These are phyloP conservation scores for Hystrix cristata DNA, from an alignment of 2,113 vertebrate species.

Conservation along the genomic window DNA sequence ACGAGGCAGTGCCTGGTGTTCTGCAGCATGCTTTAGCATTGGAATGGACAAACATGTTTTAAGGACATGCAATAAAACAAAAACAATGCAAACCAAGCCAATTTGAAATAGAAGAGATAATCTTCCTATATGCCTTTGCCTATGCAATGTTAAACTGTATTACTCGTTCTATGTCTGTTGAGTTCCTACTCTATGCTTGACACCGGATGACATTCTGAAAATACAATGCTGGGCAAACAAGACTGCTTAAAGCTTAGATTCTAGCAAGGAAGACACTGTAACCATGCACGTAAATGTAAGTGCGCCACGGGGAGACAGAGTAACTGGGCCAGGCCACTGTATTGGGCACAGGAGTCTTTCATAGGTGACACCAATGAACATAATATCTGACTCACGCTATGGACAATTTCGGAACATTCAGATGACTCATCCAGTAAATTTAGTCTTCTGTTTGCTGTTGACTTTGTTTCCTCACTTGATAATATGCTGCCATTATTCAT, in stretches of 20 bases:
- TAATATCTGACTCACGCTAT: neutral
- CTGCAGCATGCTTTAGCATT: neutral
- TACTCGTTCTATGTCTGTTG: neutral
- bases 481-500: neutral
- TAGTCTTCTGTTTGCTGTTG: neutral
- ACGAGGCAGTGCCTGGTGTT: neutral
- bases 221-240: neutral
- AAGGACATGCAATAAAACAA: conserved; percentile 37
- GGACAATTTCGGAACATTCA: neutral
- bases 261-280: neutral
- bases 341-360: neutral
- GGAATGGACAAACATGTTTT: neutral
- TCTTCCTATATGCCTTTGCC: neutral
- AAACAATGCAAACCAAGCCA: conserved; percentile 4
- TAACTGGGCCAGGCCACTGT: neutral
- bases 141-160: neutral
- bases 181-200: neutral
- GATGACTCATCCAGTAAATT: neutral
- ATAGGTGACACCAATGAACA: neutral
- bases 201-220: neutral
- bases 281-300: neutral
- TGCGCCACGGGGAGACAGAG: neutral
- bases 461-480: conserved; percentile 16
- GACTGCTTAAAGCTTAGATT: neutral
- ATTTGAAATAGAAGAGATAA: neutral